Conservation (phyloP, 2,888 invertebrate genomes). For the Eilema depressum region DNA sequence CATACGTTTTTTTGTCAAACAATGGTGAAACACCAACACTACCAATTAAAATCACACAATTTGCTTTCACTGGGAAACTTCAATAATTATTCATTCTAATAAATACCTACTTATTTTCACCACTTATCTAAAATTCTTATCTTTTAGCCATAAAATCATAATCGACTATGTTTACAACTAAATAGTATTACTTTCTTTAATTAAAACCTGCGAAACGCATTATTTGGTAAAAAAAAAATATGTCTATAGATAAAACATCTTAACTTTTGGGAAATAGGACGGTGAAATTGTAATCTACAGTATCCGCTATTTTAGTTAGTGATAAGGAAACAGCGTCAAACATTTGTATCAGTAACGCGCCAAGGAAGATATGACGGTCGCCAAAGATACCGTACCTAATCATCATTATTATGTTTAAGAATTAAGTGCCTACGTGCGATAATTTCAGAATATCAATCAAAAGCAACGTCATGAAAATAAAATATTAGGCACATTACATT, state of each 20-base stretch:
- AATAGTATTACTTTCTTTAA: not conserved
- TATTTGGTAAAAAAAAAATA: not conserved
- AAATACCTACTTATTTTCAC: too few species aligned
- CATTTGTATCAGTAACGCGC: constrained; percentile 27
- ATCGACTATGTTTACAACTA: not conserved
- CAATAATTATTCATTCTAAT: not conserved
- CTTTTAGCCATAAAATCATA: not conserved
- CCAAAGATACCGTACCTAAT: constrained; percentile 23
- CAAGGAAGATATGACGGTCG: constrained; percentile 28
- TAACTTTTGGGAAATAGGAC: constrained; percentile 3
- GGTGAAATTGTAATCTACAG: constrained; percentile 37
- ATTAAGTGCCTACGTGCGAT: not conserved
- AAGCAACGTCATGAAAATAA: not conserved
- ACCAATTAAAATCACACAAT: too few species aligned
- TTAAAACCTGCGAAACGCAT: not conserved
- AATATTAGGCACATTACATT: not conserved
- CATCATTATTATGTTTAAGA: constrained; percentile 1
- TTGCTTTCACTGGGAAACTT: not conserved
- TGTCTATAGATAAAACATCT: not conserved
- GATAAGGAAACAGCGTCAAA: constrained; percentile 41
- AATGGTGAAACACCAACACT: too few species aligned
- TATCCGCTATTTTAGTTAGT: constrained; percentile 42
- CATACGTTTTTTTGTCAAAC: too few species aligned
- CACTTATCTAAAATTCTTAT: too few species aligned
- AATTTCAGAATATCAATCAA: constrained; percentile 1